Conservation (phyloP, 2,113 vertebrate genomes). For the Catharus fuscescens region DNA sequence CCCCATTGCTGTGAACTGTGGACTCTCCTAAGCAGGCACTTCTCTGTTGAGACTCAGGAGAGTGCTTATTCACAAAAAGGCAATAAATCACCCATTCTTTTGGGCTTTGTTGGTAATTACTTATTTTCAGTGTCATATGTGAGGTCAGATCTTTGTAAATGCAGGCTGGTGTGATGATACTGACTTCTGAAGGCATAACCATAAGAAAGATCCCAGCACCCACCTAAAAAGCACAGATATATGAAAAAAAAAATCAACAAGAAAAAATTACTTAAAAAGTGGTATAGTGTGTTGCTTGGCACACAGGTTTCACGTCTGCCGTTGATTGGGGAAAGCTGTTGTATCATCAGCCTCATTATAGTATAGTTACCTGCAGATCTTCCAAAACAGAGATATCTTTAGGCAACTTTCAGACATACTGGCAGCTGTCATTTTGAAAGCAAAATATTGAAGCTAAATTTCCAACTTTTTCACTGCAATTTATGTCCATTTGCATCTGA, state of each 20-base stretch:
- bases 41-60: background rate
- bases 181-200: background rate
- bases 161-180: background rate
- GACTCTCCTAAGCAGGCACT: background rate
- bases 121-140: accelerated
- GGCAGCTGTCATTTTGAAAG: background rate
- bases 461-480: background rate
- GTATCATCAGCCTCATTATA: background rate
- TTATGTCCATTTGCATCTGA: background rate
- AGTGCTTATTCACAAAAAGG: background rate
- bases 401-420: background rate
- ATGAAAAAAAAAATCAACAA: background rate
- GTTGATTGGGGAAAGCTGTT: background rate
- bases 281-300: background rate
- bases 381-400: conserved; percentile 6
- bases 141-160: background rate
- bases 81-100: background rate
- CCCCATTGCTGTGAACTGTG: background rate
- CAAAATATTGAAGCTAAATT: background rate
- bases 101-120: background rate
- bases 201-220: background rate
- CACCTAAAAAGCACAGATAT: background rate
- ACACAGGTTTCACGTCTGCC: background rate
- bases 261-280: background rate
- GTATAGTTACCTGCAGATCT: conserved; percentile 5